Base-by-base conservation (phyloP, 2,888 invertebrate species). In the Campoplex nolae region DNA sequence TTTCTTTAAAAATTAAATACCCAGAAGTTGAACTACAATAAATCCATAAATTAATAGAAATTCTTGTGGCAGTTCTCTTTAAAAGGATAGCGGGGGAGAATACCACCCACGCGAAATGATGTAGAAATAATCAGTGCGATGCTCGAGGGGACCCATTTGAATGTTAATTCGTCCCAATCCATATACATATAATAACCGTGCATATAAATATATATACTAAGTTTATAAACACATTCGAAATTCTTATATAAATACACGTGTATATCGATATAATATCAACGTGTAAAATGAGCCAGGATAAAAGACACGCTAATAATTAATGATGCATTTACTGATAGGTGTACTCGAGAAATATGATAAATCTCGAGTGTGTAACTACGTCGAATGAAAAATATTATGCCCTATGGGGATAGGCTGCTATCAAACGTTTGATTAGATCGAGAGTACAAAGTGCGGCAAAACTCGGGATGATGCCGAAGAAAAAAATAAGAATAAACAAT, bases 271-370 rank as follows among this genome's bases (percentile, higher is more conserved):
- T 13, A 48, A 1, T 65, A 11, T 62, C 4, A 13, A 68, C 42
- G 65, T 62, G 23, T 54, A 51, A 83, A 67, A 71, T 73, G 56
- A 79, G 68, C 74, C 45, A 23, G 56, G 65, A 51, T 73, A 67
- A 67, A 73, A 81, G 48, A 45, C 23, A 28, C 67, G 23, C 23
- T 58, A 74, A 85, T 85, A 85, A 85, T 82, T 78, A 78, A 78
- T 83, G 75, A 78, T 78, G 70, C 78, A 85, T 83, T 85, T 79
- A 83, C 85, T 42, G 85, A 85, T 83, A 78, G 75, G 45, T 51
- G 8, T 78, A 79, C 62, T 78, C 78, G 82, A 35, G 62, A 70
- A 58, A 74, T 23, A 23, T 74, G 82, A 85, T 85, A 82, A 85
- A 85, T 85, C 83, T 75, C 78, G 38, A 62, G 71, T 62, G 73